Evolutionary conservation across 2,888 invertebrate species (phyloP), one percentile per base, ranked within the genome.

Genomic region (Anarsia innoxiella): DNA sequence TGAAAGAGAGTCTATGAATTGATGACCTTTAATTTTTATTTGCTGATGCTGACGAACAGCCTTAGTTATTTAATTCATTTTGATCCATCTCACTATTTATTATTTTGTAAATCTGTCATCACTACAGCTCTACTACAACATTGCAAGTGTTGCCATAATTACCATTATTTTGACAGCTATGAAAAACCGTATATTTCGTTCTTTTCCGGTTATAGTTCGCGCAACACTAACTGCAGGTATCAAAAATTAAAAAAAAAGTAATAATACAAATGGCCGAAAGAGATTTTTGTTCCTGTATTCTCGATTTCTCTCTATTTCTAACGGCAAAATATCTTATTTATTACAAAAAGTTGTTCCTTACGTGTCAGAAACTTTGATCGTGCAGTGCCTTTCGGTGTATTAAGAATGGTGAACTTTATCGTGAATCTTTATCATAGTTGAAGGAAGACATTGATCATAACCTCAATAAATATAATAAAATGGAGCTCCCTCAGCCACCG

Each of bases 401-500:
- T 40, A 43, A 37, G 23, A 42, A 42, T 44, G 40, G 34, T 42
- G 29, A 33, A 39, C 14, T 26, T 33, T 19, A 42, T 23, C n/a
- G 14, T 9, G 28, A 2, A 28, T 4, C 12, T 10, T 12, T 11
- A 10, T 10, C 5, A 32, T 10, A 37, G 23, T 19, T 37, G 14
- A 33, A 23, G 2, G 33, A 35, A 35, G 29, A 28, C 8, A 9
- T 33, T 36, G 33, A 42, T 36, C 46, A 42, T 80, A 80, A 82
- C 80, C 79, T 75, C 69, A 67, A 61, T 65, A 59, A 42, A 31
- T 10, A 25, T 42, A 46, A 54, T 40, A 72, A 76, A 77, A 83
- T 83, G 83, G 83, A 83, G 66, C 79, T 82, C 51, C 83, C 83
- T 28, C 88, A 88, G 61, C 87, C 89, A 38, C 89, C 89, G 45